A percentile compares a stretch with the other conserved stretches of the same genome.
These are phyloP conservation scores for Punctoribates punctum DNA, from an alignment of 2,888 invertebrate species.

Conservation along the genomic window DNA sequence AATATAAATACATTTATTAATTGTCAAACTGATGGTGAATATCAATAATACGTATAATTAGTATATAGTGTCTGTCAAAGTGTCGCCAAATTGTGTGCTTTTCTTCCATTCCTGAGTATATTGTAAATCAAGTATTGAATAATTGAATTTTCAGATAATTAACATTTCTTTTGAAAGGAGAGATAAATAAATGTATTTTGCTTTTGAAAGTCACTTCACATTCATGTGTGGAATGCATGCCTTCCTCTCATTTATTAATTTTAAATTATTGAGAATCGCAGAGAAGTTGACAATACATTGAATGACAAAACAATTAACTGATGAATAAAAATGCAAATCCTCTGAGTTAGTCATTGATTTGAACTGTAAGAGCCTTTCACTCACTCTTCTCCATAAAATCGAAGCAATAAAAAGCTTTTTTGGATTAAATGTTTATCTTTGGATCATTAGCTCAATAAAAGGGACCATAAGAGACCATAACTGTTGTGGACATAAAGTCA, in stretches of 20 bases:
- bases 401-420: background rate
- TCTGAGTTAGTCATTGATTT: background rate
- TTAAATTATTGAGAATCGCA: slow-evolving; percentile 14
- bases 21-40: no score
- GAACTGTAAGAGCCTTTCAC: background rate
- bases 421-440: background rate
- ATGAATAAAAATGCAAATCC: background rate
- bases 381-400: no score
- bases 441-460: no score
- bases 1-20: no score
- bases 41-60: no score
- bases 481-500: no score
- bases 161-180: slow-evolving; percentile 4
- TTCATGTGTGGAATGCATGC: slow-evolving; percentile 35
- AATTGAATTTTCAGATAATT: slow-evolving; percentile 33
- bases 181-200: slow-evolving; percentile 32
- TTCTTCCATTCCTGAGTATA: no score
- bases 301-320: slow-evolving; percentile 22
- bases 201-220: slow-evolving; percentile 26
- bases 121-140: background rate
- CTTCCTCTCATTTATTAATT: slow-evolving; percentile 24
- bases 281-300: background rate
- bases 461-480: no score
- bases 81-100: no score
- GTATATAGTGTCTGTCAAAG: no score